Base-by-base conservation (phyloP, 2,113 vertebrate species). In the Lagenorhynchus albirostris region DNA sequence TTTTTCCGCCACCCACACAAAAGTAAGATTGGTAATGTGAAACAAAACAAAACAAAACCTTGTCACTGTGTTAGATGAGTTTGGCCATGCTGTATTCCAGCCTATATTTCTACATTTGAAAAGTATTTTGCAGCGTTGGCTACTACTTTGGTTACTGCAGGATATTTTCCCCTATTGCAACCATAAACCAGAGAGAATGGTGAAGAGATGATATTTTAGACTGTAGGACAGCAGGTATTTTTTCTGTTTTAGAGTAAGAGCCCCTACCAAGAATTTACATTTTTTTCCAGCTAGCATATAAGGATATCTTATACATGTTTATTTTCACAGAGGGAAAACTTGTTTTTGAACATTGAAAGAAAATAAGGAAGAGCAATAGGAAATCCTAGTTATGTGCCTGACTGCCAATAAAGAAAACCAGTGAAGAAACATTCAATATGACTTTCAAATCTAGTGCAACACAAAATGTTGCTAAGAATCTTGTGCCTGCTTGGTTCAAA, bases 301-400 rank as follows among this genome's bases (percentile, higher is more conserved):
- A 94, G 8, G 9, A 47, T 53, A 53, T 89, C 33, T 70, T 74
- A 41, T 5, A 74, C 41, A 44, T 58, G 8, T 93, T 93, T 96
- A 31, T 94, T 96, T 77, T 77, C 41, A 71, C 23, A 80, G 33
- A 85, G 29, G 10, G 85, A 82, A 90, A 95, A 44, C 36, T 62
- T 76, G 10, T 5, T 84, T 95, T 62, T 50, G 29, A 85, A 81
- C 31, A 31, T 0, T 41, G 41, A 70, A 70, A 50, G 67, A 82
- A 88, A 58, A 18, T 81, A n/a, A 88, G 70, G 29, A 76, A 77
- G 81, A 89, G 68, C 38, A 83, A 65, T 5, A 62, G 20, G 41
- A 90, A 90, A 77, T 50, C 38, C 23, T 44, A 53, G 44, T 88
- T 81, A 71, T 3, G 1, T 77, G 58, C 38, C 31, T 91, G 50